Evolutionary conservation across 2,797 vertebrate genomes (phyloP), one percentile per base, ranked within the genome.

Genomic region (Acestrorhynchus altus): DNA sequence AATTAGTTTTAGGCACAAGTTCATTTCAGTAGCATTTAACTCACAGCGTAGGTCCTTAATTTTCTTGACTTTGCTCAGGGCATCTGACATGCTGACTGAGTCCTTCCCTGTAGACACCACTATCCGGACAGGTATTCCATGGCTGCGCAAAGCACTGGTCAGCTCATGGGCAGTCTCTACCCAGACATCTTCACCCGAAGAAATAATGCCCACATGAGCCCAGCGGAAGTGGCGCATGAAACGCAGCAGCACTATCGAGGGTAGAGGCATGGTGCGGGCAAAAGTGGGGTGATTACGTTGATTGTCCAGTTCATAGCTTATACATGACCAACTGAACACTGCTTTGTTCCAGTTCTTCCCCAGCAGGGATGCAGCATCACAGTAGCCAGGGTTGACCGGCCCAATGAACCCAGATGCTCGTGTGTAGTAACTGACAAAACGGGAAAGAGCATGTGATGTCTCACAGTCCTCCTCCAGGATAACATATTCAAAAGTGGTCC

Each of bases 311-410:
- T 96, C 94, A 10, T 92, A 87, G 68, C 91, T 94, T 13, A 94
- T 83, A 74, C 96, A 97, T 65, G 90, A 90, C 96, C 96, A 97
- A 11, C 96, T 93, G 81, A 99, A 96, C 84, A 98, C 71, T 0
- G 95, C 92, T 89, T 96, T 98, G 86, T 96, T 92, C 96, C 96
- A 98, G 86, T 88, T 93, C 86, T 94, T 94, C 76, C 90, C 95
- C 67, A 97, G 82, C 85, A 96, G 87, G 0, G 93, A 92, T 7
- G 95, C 95, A 20, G 92, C 92, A 13, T 97, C 95, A 20, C 95
- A 97, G 89, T 96, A 96, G 12, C 95, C 94, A 0, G 96, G 95
- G 80, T 98, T 98, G 79, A 90, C 83, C 5, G 94, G 96, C n/a
- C 95, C 96, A 42, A 96, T 80, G 78, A 95, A 97, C 54, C 87